phyloP scores from a whole-genome alignment of 2,113 vertebrate genomes.

The Prunella fulvescens region DNA sequence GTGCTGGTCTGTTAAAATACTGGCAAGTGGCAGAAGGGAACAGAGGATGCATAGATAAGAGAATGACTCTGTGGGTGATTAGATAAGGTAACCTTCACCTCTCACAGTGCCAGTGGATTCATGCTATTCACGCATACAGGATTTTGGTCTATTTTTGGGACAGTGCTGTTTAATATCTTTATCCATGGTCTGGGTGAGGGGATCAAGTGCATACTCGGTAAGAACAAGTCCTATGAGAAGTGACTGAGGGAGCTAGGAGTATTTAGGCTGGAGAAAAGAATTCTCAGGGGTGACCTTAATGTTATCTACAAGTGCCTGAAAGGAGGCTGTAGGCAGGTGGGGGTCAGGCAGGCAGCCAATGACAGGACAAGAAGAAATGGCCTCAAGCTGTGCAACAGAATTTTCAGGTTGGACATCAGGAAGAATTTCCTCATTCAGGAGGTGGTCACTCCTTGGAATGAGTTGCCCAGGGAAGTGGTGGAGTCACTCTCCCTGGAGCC shows the following conservation, averaged over 20 bases:
- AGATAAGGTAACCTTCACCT: neutral
- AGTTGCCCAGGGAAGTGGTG: neutral
- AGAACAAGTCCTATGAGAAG: neutral
- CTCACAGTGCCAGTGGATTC: neutral
- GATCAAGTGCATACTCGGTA: neutral
- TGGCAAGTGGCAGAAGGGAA: constrained; percentile 7
- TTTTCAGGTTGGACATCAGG: neutral
- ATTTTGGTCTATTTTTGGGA: neutral
- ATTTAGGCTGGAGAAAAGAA: neutral
- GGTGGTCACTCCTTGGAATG: neutral
- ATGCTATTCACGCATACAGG: neutral
- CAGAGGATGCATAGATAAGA: neutral
- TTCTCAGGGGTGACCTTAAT: too few relatives aligned
- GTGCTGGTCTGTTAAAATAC: constrained; percentile 20
- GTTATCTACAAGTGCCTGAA: neutral
- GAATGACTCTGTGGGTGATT: neutral
- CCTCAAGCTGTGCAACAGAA: neutral
- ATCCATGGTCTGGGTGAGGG: neutral
- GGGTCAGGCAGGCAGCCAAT: neutral
- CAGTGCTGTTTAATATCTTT: neutral
- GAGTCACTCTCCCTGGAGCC: too few relatives aligned
- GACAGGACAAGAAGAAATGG: neutral
- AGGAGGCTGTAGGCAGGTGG: neutral
- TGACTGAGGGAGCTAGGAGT: neutral
- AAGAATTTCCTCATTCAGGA: neutral